These are phyloP conservation scores for Zeugodacus cucurbitae DNA, from an alignment of 1,140 invertebrate genomes.

Conservation along the genomic window DNA sequence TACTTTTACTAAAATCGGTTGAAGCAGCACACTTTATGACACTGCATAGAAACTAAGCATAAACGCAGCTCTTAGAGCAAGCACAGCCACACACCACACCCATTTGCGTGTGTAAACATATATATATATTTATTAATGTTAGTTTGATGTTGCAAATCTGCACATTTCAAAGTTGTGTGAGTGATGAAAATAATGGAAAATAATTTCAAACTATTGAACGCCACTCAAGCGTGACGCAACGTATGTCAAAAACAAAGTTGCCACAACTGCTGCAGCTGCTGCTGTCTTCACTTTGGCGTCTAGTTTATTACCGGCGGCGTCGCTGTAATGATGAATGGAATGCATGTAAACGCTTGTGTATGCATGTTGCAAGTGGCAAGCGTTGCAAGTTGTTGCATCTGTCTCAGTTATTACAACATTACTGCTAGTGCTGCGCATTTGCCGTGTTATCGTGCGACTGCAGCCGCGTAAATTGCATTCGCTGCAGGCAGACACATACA, in stretches of 20 bases:
- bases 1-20: no score
- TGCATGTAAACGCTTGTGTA: no score
- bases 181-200: slow-evolving; percentile 1
- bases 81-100: not conserved
- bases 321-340: no score
- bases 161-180: not conserved
- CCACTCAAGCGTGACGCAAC: slow-evolving; percentile 15
- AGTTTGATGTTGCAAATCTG: not conserved
- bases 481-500: not conserved
- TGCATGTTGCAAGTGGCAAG: no score
- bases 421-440: not conserved
- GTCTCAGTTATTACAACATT: not conserved
- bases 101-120: not conserved
- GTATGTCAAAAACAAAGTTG: slow-evolving; percentile 16
- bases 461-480: not conserved
- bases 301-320: no score
- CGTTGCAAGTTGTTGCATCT: not conserved
- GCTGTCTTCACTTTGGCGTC: not conserved
- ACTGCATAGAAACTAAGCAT: not conserved
- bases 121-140: not conserved
- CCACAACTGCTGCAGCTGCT: not conserved
- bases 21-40: no score
- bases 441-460: not conserved
- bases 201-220: slow-evolving; percentile 18
- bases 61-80: not conserved